A percentile compares a stretch with the other conserved stretches of the same genome.
Conservation (phyloP, 2,888 invertebrate species). For the Cosmorhoe ocellata region DNA sequence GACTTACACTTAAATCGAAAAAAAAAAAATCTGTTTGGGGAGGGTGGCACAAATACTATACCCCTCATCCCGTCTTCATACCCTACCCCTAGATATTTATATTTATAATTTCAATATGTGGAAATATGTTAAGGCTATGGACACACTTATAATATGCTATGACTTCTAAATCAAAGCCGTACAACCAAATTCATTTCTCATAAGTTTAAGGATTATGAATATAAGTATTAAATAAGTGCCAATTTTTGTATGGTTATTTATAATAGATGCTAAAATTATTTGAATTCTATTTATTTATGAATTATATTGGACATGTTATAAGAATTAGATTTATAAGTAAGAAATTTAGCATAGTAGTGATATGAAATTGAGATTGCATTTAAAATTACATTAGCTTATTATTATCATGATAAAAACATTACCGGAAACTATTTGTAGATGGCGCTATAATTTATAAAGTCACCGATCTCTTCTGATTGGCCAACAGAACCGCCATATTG, state of each 20-base stretch:
- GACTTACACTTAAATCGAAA: no score
- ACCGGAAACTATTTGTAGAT: neutral
- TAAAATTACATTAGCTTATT: no score
- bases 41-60: no score
- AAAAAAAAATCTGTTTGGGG: no score
- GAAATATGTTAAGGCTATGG: no score
- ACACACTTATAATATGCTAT: neutral
- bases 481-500: slow-evolving; percentile 9
- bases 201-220: slow-evolving; percentile 1
- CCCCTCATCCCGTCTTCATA: no score
- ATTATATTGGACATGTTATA: slow-evolving; percentile 28
- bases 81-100: no score
- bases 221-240: slow-evolving; percentile 36
- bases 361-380: neutral
- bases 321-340: slow-evolving; percentile 17
- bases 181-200: slow-evolving; percentile 12
- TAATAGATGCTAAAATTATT: slow-evolving; percentile 12
- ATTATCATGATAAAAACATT: no score
- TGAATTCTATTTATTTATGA: slow-evolving; percentile 20
- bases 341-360: neutral
- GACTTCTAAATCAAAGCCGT: neutral
- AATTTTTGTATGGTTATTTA: slow-evolving; percentile 30
- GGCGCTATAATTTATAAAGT: neutral
- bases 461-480: slow-evolving; percentile 6
- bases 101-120: no score